A percentile compares a stretch with the other conserved stretches of the same genome.
Conservation (phyloP, 1,140 invertebrate species). For the Melipona quadrifasciata region DNA sequence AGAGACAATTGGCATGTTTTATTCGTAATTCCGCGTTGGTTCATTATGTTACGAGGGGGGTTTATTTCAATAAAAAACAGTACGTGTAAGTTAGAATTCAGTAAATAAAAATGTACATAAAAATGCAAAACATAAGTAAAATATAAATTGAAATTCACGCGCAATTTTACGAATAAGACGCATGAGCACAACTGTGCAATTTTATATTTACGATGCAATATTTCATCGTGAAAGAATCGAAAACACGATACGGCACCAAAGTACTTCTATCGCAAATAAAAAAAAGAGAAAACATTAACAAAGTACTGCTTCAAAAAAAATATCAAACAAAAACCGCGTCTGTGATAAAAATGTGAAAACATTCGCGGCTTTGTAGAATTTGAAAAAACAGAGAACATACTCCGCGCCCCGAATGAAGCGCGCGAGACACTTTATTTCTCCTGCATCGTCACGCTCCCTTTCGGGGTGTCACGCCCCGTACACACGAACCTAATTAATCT, state of each 20-base stretch:
- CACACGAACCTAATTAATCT: background rate
- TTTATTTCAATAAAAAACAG: background rate
- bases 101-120: too few species aligned
- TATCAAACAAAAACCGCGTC: background rate
- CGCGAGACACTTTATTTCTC: background rate
- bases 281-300: background rate
- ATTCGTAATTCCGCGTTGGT: background rate
- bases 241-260: background rate
- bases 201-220: background rate
- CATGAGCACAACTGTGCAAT: background rate
- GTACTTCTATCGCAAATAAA: background rate
- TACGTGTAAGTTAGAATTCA: too few species aligned
- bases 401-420: background rate
- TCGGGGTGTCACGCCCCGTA: too few species aligned
- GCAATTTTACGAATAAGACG: background rate
- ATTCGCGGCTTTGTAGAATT: background rate
- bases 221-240: background rate
- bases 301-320: background rate
- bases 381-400: background rate
- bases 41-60: too few species aligned
- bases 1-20: background rate
- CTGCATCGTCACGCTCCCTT: background rate
- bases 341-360: background rate
- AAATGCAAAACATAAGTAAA: background rate
- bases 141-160: background rate